Base-by-base conservation (phyloP, 1,140 invertebrate genomes). In the Panulirus ornatus region DNA sequence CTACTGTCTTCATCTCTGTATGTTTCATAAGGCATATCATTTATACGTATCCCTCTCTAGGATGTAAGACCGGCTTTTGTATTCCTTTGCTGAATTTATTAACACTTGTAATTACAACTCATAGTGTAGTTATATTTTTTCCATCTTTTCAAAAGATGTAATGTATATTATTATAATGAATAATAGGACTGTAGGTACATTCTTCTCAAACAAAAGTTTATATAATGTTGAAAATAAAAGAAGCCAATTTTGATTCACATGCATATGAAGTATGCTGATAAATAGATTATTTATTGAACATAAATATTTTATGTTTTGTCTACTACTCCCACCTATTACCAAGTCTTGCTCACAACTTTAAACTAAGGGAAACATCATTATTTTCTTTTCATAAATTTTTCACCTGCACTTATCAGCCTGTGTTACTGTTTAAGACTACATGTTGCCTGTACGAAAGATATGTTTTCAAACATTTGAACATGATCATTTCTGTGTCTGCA, bases 231-330 rank as follows among this genome's bases (percentile, higher is more conserved):
- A 66, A 6, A 3, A 58, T 58, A 22, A 58, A 2, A 22, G 9
- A 58, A 58, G 5, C 16, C 44, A 66, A 30, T 16, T 22, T 0
- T 27, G 58, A 66, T 30, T 66, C n/a, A 30, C 3, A 0, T 9
- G n/a, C 1, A 6, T 30, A 66, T 66, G 5, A 66, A 8, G 58
- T 30, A 3, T 3, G 8, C 6, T 9, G 5, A 66, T 6, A 30
- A 66, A 66, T 66, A 66, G 27, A 66, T 66, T 66, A 66, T 66
- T 66, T 66, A 66, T 66, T 66, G n/a, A 66, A 66, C 30, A 27
- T 30, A 22, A 66, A 66, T 66, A 0, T 66, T 11, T 66, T 66
- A 66, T 66, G 8, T 8, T 8, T 30, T 66, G n/a, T 66, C 22
- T 66, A 66, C 5, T 66, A 66, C 27, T 3, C 19, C 19, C 54